A percentile compares a stretch with the other conserved stretches of the same genome.
Conservation (phyloP, 1,140 invertebrate genomes). For the Polyergus mexicanus region DNA sequence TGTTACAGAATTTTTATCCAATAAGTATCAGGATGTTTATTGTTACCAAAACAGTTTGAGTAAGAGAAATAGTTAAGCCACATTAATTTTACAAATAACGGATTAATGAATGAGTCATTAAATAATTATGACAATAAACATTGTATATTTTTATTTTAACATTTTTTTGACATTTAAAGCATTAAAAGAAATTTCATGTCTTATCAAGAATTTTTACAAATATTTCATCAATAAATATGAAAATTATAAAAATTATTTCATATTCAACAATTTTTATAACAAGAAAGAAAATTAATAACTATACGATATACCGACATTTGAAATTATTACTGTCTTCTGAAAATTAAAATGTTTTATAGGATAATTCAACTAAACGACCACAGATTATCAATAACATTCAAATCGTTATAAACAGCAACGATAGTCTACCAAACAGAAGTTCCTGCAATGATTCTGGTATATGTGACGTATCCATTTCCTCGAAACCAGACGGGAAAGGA, state of each 20-base stretch:
- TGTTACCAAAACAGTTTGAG: not conserved
- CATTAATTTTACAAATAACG: no score
- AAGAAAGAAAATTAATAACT: not conserved
- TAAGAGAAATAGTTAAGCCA: not conserved
- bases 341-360: constrained; percentile 27
- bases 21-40: not conserved
- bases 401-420: constrained; percentile 64
- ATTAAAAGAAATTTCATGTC: not conserved
- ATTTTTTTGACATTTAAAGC: not conserved
- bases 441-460: constrained; percentile 60
- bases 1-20: not conserved
- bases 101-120: not conserved
- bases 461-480: constrained; percentile 68
- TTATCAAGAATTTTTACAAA: not conserved
- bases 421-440: constrained; percentile 26
- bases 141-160: not conserved
- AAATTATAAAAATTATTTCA: constrained; percentile 5
- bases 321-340: not conserved
- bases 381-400: constrained; percentile 69
- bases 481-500: constrained; percentile 60
- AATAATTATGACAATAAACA: not conserved
- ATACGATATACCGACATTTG: not conserved
- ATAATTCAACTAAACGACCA: not conserved
- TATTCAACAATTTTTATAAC: not conserved
- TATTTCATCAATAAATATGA: no score